A percentile compares a stretch with the other conserved stretches of the same genome.
Evolutionary conservation across 2,113 vertebrate species (phyloP).

Genomic region (Tragelaphus buxtoni): DNA sequence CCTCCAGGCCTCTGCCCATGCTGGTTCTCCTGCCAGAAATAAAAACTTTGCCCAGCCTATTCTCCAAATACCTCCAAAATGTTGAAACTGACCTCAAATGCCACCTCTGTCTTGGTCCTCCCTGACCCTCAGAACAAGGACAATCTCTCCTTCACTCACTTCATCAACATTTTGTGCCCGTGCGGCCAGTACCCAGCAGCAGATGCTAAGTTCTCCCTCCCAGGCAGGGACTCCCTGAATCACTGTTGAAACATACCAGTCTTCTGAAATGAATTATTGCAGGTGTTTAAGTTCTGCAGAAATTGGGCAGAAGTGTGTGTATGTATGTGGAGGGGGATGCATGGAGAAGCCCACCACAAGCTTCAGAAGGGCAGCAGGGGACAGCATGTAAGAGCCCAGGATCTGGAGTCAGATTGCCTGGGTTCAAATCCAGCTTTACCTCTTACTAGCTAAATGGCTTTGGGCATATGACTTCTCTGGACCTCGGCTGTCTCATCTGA

Average conservation of each 20-base stretch:
- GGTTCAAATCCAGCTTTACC: background rate
- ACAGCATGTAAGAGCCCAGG: background rate
- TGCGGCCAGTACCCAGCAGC: background rate
- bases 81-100: background rate
- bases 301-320: background rate
- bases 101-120: background rate
- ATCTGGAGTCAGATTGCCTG: background rate
- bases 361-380: background rate
- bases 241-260: background rate
- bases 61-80: background rate
- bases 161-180: background rate
- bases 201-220: background rate
- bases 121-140: conserved; percentile 4
- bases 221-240: background rate
- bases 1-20: background rate
- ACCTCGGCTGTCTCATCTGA: background rate
- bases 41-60: background rate
- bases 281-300: background rate
- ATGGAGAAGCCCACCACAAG: background rate
- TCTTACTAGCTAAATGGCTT: background rate
- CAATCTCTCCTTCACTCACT: background rate
- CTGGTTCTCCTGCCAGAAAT: background rate
- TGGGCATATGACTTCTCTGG: background rate
- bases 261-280: background rate
- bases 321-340: background rate